Evolutionary conservation across 2,113 vertebrate species (phyloP).

Genomic region (Piprites chloris): DNA sequence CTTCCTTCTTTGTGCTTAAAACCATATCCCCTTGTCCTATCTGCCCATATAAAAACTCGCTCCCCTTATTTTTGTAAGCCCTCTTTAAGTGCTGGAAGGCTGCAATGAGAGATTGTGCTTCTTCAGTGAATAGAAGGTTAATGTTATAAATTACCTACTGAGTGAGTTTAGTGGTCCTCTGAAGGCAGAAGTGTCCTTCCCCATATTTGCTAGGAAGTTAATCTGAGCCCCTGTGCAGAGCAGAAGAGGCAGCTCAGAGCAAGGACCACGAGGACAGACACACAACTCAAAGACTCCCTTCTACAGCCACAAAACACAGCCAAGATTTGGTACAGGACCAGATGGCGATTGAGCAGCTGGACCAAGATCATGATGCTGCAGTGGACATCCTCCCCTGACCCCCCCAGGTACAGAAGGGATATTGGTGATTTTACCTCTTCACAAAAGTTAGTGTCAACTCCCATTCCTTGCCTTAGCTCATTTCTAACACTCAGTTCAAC

Average conservation of each 20-base stretch:
- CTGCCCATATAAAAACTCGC: background rate
- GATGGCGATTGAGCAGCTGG: background rate
- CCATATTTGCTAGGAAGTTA: background rate
- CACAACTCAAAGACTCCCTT: background rate
- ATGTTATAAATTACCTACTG: background rate
- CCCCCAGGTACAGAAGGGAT: rapidly evolving
- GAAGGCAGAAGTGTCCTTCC: background rate
- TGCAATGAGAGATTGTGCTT: background rate
- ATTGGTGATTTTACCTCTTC: background rate
- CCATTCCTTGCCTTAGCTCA: background rate
- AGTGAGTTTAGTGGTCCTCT: background rate
- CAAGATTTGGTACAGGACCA: background rate
- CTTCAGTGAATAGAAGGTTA: background rate
- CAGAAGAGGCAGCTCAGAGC: background rate
- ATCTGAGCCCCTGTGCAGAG: background rate
- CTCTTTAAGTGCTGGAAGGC: background rate
- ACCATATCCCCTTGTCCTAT: background rate
- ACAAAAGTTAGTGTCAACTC: background rate
- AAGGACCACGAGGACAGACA: background rate
- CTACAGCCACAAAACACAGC: background rate
- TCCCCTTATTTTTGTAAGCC: background rate
- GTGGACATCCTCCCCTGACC: background rate
- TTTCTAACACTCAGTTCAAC: background rate
- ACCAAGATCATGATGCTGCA: background rate
- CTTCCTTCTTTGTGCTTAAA: background rate